Conservation (phyloP, 2,888 invertebrate species). For the Drosophila paramelanica region DNA sequence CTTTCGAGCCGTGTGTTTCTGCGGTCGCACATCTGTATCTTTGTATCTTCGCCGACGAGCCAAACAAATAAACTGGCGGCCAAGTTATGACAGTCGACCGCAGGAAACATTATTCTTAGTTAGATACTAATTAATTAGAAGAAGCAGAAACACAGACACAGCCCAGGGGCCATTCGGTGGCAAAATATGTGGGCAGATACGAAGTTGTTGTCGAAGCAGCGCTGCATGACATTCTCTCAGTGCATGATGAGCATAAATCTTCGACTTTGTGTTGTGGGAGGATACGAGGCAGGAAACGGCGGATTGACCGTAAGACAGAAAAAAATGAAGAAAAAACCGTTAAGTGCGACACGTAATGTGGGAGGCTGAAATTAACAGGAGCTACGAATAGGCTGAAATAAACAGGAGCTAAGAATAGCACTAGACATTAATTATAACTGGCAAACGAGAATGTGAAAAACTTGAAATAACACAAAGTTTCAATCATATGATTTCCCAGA, state of each 20-base stretch:
- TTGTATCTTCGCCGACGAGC: constrained; percentile 45
- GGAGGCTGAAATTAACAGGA: constrained; percentile 8
- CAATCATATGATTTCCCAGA: too few relatives aligned
- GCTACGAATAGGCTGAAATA: constrained; percentile 12
- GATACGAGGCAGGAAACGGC: constrained; percentile 18
- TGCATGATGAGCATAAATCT: constrained; percentile 51
- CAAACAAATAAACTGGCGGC: constrained; percentile 66
- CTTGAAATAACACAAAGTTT: too few relatives aligned
- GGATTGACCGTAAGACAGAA: constrained; percentile 4
- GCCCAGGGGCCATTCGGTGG: constrained; percentile 31
- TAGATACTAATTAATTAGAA: constrained; percentile 78
- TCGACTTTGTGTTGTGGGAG: constrained; percentile 25
- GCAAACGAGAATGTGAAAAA: background rate
- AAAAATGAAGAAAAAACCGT: background rate
- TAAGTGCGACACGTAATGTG: constrained; percentile 25
- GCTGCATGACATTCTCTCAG: constrained; percentile 49
- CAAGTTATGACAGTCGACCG: constrained; percentile 73
- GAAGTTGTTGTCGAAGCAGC: constrained; percentile 14
- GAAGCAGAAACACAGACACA: constrained; percentile 11
- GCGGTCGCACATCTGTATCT: constrained; percentile 19
- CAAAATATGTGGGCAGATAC: constrained; percentile 43
- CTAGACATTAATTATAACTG: constrained; percentile 7
- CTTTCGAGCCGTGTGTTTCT: constrained; percentile 24
- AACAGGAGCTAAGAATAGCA: constrained; percentile 15
- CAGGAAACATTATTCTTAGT: constrained; percentile 80